These are phyloP conservation scores for Melitaea athalia DNA, from an alignment of 2,888 invertebrate species.

Conservation along the genomic window DNA sequence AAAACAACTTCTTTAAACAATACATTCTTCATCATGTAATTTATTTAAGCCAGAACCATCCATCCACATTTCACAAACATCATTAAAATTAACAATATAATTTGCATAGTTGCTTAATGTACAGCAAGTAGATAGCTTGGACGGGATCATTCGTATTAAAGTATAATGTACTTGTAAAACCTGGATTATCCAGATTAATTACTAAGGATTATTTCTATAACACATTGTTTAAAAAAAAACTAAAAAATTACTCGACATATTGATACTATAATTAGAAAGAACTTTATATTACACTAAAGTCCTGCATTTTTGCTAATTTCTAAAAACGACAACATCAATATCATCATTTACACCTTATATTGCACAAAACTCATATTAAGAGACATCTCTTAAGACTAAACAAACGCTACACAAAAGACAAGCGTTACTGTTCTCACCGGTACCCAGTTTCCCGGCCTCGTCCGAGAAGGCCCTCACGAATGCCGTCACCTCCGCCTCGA, in stretches of 20 bases:
- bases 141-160: neutral
- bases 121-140: neutral
- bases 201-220: neutral
- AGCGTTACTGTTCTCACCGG: constrained; percentile 22
- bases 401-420: neutral
- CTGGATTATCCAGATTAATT: neutral
- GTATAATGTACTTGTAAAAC: neutral
- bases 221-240: neutral
- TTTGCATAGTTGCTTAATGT: neutral
- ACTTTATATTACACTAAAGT: no score
- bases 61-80: neutral
- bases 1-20: neutral
- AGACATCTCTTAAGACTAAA: neutral
- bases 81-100: no score
- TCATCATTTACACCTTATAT: no score
- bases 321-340: no score
- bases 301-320: no score
- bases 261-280: no score
- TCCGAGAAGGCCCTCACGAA: constrained; percentile 33
- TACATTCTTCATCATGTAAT: neutral
- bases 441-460: constrained; percentile 28
- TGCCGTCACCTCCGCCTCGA: constrained; percentile 34
- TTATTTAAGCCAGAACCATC: neutral
- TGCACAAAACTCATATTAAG: no score
- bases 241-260: neutral